A percentile compares a stretch with the other conserved stretches of the same genome.
Conservation (phyloP, 64 coral and sea anemone genomes). For the Pachyseris speciosa region DNA sequence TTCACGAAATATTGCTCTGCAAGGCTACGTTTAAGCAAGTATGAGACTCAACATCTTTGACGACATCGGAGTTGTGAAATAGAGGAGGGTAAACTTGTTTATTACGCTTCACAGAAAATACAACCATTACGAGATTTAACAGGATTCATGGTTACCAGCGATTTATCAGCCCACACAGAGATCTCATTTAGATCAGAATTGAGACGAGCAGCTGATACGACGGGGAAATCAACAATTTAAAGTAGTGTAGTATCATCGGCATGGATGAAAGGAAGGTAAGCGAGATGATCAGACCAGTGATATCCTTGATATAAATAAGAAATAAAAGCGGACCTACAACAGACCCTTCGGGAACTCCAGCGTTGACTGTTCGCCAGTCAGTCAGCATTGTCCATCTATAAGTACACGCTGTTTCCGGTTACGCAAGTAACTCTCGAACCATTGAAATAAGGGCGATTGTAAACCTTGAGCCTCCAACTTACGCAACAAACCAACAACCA, state of each 20-base stretch:
- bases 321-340: slow-evolving; percentile 8
- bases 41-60: neutral
- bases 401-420: slow-evolving; percentile 7
- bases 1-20: slow-evolving; percentile 16
- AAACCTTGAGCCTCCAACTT: neutral
- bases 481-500: neutral
- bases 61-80: neutral
- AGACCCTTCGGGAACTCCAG: neutral
- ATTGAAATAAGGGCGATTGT: neutral
- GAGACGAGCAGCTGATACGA: neutral
- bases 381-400: neutral
- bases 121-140: neutral
- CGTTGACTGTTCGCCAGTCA: neutral
- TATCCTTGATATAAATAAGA: slow-evolving; percentile 29
- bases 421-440: neutral
- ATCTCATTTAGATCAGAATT: slow-evolving; percentile 28
- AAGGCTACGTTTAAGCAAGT: neutral
- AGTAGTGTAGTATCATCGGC: slow-evolving; percentile 25
- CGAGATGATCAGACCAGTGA: neutral
- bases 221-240: neutral
- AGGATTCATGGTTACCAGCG: slow-evolving; percentile 18
- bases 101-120: neutral
- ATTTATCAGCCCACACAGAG: slow-evolving; percentile 14
- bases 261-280: slow-evolving; percentile 4
- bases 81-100: neutral